Percentiles rank a stretch among this genome's conserved stretches.
Conservation (phyloP, 2,113 vertebrate genomes). For the Eudyptes chrysolophus region DNA sequence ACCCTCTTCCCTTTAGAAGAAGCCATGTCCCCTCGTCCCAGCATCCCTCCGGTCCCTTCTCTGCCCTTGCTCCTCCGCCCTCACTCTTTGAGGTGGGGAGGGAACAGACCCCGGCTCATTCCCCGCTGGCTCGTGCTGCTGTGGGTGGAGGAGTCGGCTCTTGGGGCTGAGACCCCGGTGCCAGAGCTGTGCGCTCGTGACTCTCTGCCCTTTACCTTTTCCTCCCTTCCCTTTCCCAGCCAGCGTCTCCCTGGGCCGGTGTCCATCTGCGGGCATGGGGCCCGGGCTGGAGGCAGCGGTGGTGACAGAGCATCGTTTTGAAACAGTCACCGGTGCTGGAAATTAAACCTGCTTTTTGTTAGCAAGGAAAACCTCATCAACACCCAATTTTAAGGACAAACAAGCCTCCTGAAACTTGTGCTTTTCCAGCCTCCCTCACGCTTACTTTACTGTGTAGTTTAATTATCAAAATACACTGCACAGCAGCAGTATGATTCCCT, state of each 20-base stretch:
- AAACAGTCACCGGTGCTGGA: not conserved
- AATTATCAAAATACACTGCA: not conserved
- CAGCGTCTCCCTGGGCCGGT: not conserved
- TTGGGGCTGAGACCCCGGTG: not conserved
- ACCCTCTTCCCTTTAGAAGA: not conserved
- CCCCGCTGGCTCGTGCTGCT: not conserved
- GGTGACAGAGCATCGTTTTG: not conserved
- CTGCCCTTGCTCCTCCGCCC: not conserved
- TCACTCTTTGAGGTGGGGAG: not conserved
- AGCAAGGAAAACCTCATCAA: not conserved
- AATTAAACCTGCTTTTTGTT: not conserved
- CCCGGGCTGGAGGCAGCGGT: not conserved
- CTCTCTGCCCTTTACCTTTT: not conserved
- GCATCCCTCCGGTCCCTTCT: not conserved
- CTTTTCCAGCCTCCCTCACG: not conserved
- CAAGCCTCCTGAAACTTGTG: not conserved
- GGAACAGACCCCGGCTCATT: not conserved
- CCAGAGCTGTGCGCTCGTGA: not conserved
- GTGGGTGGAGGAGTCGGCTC: not conserved
- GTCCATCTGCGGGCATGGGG: accelerated
- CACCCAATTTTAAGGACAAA: not conserved
- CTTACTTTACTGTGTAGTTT: not conserved
- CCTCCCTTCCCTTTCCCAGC: not conserved
- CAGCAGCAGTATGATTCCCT: not conserved
- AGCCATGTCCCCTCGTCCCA: not conserved